Evolutionary conservation across 2,888 invertebrate species (phyloP), one percentile per base, ranked within the genome.

Genomic region (Aphidius colemani): DNA sequence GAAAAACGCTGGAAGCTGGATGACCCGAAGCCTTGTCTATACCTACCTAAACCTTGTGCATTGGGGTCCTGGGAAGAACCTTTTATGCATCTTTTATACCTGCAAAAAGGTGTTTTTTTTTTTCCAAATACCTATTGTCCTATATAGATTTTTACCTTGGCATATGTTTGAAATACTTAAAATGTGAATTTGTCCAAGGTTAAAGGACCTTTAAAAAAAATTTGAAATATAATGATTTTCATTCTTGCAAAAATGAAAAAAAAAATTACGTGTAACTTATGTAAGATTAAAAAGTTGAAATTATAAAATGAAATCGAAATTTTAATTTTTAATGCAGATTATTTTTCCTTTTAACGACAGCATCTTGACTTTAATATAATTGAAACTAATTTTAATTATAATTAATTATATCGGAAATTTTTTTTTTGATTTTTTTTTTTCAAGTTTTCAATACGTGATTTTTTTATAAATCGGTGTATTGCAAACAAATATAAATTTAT

Each of bases 31-130:
- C 30, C 30, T 30, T 30, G 30, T 30, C 30, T 30, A 30, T 30
- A 30, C 5, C 3, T 30, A 30, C 30, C 30, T 30, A 30, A 30
- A 30, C 30, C 30, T 30, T 30, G 30, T 11, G n/a, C 11, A n/a
- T 10, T 6, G n/a, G 57, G 46, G 46, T 57, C 57, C 57, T 57
- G 57, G 57, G 57, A 57, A 57, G 40, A 30, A 30, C 30, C 30
- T 30, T 30, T 30, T 30, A 30, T 30, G 30, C 30, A 30, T 30
- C 30, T 30, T 30, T 30, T 30, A 30, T 30, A 30, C 30, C 30
- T 30, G 30, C 30, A 30, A 30, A 30, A 30, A 30, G 30, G 30
- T 30, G 30, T 30, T 30, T 30, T 30, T 30, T 18, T 18, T 30
- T 30, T 30, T 30, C 30, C 30, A 11, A 10, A 56, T 55, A 9